These are phyloP conservation scores for Conopomorpha cramerella DNA, from an alignment of 1,140 invertebrate genomes.

Conservation along the genomic window DNA sequence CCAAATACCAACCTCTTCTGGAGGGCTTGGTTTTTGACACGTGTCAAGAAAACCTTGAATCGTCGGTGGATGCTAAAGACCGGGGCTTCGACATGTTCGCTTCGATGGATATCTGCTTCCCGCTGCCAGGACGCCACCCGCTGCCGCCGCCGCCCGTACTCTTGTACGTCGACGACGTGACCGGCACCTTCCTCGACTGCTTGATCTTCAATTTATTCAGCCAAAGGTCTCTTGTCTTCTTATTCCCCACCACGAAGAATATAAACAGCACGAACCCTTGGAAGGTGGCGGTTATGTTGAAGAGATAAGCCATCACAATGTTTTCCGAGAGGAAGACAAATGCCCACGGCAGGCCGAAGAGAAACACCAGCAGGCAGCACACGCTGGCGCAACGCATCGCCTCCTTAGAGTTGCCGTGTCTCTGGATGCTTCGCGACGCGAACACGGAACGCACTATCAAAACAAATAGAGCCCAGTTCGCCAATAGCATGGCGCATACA, in stretches of 20 bases:
- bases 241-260: constrained; percentile 59
- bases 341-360: constrained; percentile 58
- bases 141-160: constrained; percentile 16
- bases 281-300: constrained; percentile 51
- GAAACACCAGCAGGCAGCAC: constrained; percentile 52
- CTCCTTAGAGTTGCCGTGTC: constrained; percentile 49
- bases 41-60: constrained; percentile 44
- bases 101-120: constrained; percentile 13
- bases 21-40: too few relatives aligned
- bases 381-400: constrained; percentile 45
- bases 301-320: constrained; percentile 51
- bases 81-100: constrained; percentile 30
- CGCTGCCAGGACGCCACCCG: constrained; percentile 13
- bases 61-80: constrained; percentile 25
- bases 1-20: constrained; percentile 1
- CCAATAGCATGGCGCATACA: constrained; percentile 38
- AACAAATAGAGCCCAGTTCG: constrained; percentile 53
- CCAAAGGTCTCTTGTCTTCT: constrained; percentile 58
- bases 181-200: constrained; percentile 44
- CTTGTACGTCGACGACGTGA: constrained; percentile 47
- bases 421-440: constrained; percentile 40
- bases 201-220: constrained; percentile 47
- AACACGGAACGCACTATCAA: constrained; percentile 57
- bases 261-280: constrained; percentile 60
- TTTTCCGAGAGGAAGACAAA: constrained; percentile 49